Evolutionary conservation across 2,113 vertebrate species (phyloP).

Genomic region (Gorsachius goisagi): DNA sequence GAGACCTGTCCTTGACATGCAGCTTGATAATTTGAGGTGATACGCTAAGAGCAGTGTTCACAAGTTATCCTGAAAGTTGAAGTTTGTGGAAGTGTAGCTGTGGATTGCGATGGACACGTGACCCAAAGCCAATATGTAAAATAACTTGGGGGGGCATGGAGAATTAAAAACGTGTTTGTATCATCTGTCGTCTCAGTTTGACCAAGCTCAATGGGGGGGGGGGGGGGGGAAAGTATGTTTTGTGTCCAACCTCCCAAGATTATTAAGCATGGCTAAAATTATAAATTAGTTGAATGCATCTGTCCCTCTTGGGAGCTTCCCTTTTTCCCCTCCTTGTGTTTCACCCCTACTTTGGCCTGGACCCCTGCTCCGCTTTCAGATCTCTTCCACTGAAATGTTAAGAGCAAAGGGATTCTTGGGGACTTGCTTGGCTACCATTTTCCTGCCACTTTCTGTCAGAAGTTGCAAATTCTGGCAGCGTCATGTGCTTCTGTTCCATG

Average conservation of each 20-base stretch:
- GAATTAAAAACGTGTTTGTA: not conserved
- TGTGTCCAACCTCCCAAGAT: not conserved
- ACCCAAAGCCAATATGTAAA: not conserved
- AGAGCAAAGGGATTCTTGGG: not conserved
- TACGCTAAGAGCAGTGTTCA: not conserved
- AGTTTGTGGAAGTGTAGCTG: not conserved
- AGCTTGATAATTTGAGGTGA: not conserved
- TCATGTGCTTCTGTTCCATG: fast-evolving
- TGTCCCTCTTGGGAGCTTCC: not conserved
- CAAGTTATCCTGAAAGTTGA: not conserved
- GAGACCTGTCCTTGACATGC: not conserved
- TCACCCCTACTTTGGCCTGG: not conserved
- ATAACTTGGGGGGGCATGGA: fast-evolving
- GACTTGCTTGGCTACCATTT: not conserved
- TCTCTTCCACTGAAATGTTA: not conserved
- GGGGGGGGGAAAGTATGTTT: fast-evolving
- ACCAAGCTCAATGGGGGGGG: not conserved
- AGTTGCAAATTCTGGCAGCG: not conserved
- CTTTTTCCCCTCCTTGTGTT: not conserved
- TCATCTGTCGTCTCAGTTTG: not conserved
- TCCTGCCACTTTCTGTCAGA: not conserved
- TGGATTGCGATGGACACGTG: not conserved
- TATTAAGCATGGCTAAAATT: not conserved
- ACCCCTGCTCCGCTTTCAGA: not conserved
- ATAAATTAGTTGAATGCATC: not conserved